Evolutionary conservation across 2,113 vertebrate species (phyloP).

Genomic region (Lonchura striata): DNA sequence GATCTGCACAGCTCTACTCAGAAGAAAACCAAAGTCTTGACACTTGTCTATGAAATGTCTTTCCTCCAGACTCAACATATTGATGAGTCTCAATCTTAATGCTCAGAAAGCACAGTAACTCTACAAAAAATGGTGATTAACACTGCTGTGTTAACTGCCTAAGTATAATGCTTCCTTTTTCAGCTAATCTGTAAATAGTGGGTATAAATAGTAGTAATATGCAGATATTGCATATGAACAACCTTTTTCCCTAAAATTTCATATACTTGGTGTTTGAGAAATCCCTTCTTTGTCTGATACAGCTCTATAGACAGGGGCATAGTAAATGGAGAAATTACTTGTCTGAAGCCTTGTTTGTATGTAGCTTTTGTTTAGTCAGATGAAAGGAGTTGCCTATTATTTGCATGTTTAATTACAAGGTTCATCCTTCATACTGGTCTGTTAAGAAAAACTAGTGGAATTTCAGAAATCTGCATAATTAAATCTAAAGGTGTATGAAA

Average conservation of each 20-base stretch:
- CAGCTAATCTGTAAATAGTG: background rate
- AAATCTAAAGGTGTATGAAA: background rate
- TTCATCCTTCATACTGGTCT: background rate
- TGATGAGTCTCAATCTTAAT: background rate
- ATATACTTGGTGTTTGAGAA: background rate
- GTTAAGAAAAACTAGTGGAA: background rate
- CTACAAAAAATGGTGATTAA: background rate
- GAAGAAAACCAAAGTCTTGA: background rate
- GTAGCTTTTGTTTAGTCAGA: background rate
- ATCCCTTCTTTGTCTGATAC: background rate
- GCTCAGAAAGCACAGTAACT: background rate
- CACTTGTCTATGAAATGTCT: background rate
- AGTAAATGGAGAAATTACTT: background rate
- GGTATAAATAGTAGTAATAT: background rate
- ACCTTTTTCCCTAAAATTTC: background rate
- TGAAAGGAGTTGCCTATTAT: background rate
- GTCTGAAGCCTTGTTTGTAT: background rate
- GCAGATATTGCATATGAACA: background rate
- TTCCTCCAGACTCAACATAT: background rate
- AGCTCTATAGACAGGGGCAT: background rate
- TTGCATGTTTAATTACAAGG: background rate
- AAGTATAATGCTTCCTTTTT: background rate
- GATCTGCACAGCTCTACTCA: background rate
- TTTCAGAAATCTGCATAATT: background rate
- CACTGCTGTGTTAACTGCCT: background rate